Base-by-base conservation (phyloP, 2,888 invertebrate species). In the Pachymerium ferrugineum region DNA sequence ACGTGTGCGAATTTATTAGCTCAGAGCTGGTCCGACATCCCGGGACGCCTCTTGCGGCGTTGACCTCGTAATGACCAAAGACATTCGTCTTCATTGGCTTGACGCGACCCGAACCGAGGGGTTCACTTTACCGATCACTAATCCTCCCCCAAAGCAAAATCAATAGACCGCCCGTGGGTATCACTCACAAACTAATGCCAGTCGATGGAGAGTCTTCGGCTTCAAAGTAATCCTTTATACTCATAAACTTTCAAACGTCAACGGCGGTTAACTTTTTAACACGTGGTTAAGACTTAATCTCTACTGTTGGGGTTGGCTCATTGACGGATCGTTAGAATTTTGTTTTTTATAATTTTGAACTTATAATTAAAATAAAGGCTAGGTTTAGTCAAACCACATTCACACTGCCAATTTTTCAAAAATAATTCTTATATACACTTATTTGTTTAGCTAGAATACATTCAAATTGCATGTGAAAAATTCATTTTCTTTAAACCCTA, bases 81-180 rank as follows among this genome's bases (percentile, higher is more conserved):
- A 54, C 47, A 54, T 54, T 54, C 47, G 47, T 54, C 47, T 54
- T 54, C 47, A 54, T 54, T 54, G 47, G 47, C 47, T 54, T 54
- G 47, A 54, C 47, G 47, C 47, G 47, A 54, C 47, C 47, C 47
- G 47, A n/a, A 54, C 47, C 47, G 22, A 54, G 47, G 47, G 47
- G 47, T 54, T 54, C 47, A 22, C 47, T 54, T 54, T 54, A 54
- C 47, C 47, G 47, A 54, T 54, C 47, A 54, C 47, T 54, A 54
- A 54, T 54, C 47, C 47, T 54, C 47, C 47, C 47, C 47, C 47
- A 54, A 54, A 54, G 47, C 47, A 54, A 54, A 54, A 54, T 54
- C 47, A 54, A 54, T 54, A 54, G 47, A 54, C 47, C 47, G 47
- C 47, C 47, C 19, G 47, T 10, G 47, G 22, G 47, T 54, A 54